A percentile compares a stretch with the other conserved stretches of the same genome.
phyloP scores from a whole-genome alignment of 2,888 invertebrate genomes.

The Isoperla grammatica region DNA sequence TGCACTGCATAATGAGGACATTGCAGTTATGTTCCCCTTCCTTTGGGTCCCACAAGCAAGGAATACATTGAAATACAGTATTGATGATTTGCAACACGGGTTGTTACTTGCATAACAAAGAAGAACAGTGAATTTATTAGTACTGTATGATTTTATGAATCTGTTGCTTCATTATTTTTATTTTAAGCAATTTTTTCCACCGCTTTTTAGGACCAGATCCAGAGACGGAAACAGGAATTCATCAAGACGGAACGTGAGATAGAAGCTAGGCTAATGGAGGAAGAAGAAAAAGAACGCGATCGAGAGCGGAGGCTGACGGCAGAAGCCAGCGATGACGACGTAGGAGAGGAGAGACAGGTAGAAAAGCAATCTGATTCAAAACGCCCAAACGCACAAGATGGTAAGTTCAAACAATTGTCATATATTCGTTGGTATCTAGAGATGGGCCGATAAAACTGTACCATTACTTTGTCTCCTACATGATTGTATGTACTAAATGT shows the following conservation, averaged over 20 bases:
- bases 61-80: no score
- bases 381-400: conserved; percentile 32
- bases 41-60: no score
- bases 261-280: conserved; percentile 60
- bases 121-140: no score
- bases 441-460: conserved; percentile 8
- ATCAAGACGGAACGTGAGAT: conserved; percentile 70
- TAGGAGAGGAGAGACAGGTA: conserved; percentile 43
- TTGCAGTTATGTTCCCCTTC: no score
- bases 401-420: conserved; percentile 23
- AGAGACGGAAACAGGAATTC: conserved; percentile 61
- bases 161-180: no score
- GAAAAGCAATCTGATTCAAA: conserved; percentile 43
- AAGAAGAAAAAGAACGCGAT: conserved; percentile 37
- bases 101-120: no score
- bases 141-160: no score
- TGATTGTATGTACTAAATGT: no score
- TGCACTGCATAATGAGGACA: no score
- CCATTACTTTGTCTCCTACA: no score
- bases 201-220: conserved; percentile 55
- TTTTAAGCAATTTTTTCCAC: no score
- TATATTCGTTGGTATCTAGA: background rate
- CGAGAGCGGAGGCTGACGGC: conserved; percentile 42
- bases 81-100: no score
- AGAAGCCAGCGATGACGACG: conserved; percentile 26